Evolutionary conservation across 2,888 invertebrate genomes (phyloP).

Genomic region (Trissolcus brochymenae): DNA sequence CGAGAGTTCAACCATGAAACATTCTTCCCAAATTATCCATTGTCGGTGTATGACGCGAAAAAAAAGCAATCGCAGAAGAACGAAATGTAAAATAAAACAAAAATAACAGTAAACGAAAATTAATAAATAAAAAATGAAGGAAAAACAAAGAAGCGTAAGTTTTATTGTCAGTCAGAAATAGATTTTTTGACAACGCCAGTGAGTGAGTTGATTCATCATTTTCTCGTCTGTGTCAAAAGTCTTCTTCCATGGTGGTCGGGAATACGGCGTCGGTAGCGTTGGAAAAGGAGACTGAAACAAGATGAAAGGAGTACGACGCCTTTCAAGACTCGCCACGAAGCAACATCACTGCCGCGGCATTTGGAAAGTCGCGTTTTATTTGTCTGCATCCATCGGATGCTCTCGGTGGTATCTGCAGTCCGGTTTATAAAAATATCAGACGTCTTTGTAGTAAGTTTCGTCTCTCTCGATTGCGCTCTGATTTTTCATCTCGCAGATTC

Average conservation of each 20-base stretch:
- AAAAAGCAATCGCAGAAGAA: background rate
- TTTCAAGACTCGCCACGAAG: conserved; percentile 47
- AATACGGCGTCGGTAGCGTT: conserved; percentile 39
- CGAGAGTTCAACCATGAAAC: too few relatives aligned
- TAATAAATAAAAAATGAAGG: background rate
- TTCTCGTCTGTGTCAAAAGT: conserved; percentile 49
- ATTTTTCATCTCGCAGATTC: conserved; percentile 30
- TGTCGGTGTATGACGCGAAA: too few relatives aligned
- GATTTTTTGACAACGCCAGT: conserved; percentile 27
- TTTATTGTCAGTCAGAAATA: conserved; percentile 21
- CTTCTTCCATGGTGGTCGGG: conserved; percentile 46
- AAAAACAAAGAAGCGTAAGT: background rate
- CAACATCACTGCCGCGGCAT: conserved; percentile 53
- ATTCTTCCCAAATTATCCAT: too few relatives aligned
- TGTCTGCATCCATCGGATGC: conserved; percentile 17
- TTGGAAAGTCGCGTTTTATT: conserved; percentile 60
- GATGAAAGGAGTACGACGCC: conserved; percentile 47
- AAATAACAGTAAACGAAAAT: background rate
- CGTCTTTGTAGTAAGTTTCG: conserved; percentile 56
- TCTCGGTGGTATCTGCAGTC: conserved; percentile 34
- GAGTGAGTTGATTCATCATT: conserved; percentile 49
- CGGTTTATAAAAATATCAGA: conserved; percentile 64
- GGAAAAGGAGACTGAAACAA: conserved; percentile 41
- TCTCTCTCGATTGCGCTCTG: conserved; percentile 13
- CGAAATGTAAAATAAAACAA: too few relatives aligned